These are phyloP conservation scores for Cyanocitta stelleri DNA, from an alignment of 2,113 vertebrate genomes.

Conservation along the genomic window DNA sequence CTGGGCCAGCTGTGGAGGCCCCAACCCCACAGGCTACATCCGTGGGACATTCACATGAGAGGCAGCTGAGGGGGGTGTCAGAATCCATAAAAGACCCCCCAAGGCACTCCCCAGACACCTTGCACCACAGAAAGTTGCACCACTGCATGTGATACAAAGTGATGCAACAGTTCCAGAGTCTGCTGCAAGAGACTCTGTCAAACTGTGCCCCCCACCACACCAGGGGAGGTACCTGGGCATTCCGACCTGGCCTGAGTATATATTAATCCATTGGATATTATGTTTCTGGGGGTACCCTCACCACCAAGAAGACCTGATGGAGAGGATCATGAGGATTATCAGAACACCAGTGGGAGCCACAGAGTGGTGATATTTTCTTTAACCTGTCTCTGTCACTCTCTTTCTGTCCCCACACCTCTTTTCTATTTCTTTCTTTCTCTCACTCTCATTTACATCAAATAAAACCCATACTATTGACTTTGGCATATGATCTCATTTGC, in stretches of 20 bases:
- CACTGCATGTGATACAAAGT: neutral
- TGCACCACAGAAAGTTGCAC: neutral
- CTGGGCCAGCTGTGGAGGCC: too few relatives aligned
- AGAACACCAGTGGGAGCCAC: neutral
- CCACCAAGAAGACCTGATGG: neutral
- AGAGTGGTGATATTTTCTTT: neutral
- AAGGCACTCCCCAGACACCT: fast-evolving
- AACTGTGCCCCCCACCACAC: fast-evolving
- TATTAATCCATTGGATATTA: neutral
- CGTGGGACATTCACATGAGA: fast-evolving
- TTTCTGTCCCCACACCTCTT: neutral
- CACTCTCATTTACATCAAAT: neutral
- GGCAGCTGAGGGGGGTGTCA: neutral
- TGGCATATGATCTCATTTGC: neutral
- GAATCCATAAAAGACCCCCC: neutral
- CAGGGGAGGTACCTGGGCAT: neutral
- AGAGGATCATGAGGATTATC: neutral
- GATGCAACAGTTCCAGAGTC: too few relatives aligned
- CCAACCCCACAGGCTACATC: too few relatives aligned
- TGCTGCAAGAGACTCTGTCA: neutral
- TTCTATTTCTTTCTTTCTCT: neutral
- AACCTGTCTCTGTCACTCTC: neutral
- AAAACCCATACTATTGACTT: neutral
- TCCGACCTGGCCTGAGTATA: too few relatives aligned
- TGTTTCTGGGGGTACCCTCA: neutral